phyloP scores from a whole-genome alignment of 2,888 invertebrate species.

The Apodemia zela region DNA sequence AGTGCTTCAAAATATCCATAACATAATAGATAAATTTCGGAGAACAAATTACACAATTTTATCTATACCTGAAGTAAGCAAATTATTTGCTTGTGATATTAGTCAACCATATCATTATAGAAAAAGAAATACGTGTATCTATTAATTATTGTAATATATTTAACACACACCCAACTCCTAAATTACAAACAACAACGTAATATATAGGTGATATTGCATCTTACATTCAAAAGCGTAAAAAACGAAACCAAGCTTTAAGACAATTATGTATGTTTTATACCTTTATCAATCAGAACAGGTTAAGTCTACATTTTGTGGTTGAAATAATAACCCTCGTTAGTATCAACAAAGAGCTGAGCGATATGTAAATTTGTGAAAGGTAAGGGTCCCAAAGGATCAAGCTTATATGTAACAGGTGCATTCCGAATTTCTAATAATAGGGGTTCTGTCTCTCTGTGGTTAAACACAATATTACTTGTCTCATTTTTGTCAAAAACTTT shows the following conservation, averaged over 20 bases:
- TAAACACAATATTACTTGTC: slow-evolving; percentile 3
- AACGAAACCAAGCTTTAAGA: background rate
- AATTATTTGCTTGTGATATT: too few relatives aligned
- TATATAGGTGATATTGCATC: too few relatives aligned
- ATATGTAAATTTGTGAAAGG: slow-evolving; percentile 75
- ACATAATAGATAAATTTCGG: too few relatives aligned
- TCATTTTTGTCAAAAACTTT: background rate
- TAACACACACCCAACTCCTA: too few relatives aligned
- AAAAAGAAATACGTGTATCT: too few relatives aligned
- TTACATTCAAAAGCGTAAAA: too few relatives aligned
- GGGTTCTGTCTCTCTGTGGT: slow-evolving; percentile 20
- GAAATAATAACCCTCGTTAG: slow-evolving; percentile 74
- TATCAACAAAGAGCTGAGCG: slow-evolving; percentile 58
- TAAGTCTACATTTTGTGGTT: slow-evolving; percentile 69
- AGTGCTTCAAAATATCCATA: too few relatives aligned
- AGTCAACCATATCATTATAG: too few relatives aligned
- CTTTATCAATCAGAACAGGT: slow-evolving; percentile 69
- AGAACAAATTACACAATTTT: too few relatives aligned
- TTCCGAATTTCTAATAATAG: slow-evolving; percentile 68
- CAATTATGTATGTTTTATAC: slow-evolving; percentile 54
- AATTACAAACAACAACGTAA: background rate
- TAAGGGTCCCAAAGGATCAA: slow-evolving; percentile 59
- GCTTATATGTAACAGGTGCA: slow-evolving; percentile 68
- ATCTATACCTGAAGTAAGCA: too few relatives aligned
- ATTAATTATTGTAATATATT: too few relatives aligned